A percentile compares a stretch with the other conserved stretches of the same genome.
Evolutionary conservation across 2,797 vertebrate species (phyloP).

Genomic region (Okamejei kenojei): DNA sequence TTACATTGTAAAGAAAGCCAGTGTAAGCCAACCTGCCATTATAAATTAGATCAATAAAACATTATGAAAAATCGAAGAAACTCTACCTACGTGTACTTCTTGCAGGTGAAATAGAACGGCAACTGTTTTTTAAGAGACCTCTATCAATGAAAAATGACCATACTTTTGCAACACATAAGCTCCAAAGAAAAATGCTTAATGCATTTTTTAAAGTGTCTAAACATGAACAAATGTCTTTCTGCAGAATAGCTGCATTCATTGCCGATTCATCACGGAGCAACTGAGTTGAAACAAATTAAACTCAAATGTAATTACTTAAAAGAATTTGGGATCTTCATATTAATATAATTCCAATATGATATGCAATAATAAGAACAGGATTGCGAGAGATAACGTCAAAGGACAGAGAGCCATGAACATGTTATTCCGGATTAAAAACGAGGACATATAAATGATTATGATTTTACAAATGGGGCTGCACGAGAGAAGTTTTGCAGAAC

Average conservation of each 20-base stretch:
- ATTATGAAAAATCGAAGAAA: not conserved
- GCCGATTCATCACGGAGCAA: not conserved
- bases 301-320: not conserved
- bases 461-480: not conserved
- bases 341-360: not conserved
- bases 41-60: constrained; percentile 12
- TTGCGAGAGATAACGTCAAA: not conserved
- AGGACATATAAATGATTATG: not conserved
- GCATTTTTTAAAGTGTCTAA: not conserved
- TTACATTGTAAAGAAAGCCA: not conserved
- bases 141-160: not conserved
- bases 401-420: not conserved
- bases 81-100: not conserved
- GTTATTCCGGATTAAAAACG: not conserved
- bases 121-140: not conserved
- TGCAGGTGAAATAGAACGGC: not conserved
- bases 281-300: not conserved
- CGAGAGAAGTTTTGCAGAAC: not conserved
- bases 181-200: not conserved
- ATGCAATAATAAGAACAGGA: not conserved
- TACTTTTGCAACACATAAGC: not conserved
- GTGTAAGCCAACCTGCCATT: not conserved
- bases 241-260: not conserved
- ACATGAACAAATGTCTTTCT: not conserved
- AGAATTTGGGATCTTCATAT: not conserved